phyloP scores from a whole-genome alignment of 2,888 invertebrate species.

The Leptothorax acervorum region DNA sequence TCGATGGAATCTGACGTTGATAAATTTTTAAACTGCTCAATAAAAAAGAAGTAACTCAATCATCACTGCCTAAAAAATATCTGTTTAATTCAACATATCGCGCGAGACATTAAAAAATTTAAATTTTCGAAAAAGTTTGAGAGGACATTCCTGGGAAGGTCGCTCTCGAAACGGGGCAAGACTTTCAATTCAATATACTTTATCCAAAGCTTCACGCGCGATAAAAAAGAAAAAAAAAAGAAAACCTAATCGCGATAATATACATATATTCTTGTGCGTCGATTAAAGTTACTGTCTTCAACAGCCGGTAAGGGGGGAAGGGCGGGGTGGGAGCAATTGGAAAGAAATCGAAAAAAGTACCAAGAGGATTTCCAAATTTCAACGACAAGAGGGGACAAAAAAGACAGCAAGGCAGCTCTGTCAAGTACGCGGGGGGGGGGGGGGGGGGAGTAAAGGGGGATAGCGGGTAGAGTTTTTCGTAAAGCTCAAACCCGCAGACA shows the following conservation, averaged over 20 bases:
- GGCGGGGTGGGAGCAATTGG: not conserved
- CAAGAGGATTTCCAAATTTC: slow-evolving; percentile 14
- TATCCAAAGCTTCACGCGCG: not conserved
- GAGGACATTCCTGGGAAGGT: not conserved
- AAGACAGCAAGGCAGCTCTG: slow-evolving; percentile 3
- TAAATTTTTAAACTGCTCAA: not conserved
- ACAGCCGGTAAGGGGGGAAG: not conserved
- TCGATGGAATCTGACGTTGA: slow-evolving; percentile 41
- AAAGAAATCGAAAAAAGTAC: slow-evolving; percentile 38
- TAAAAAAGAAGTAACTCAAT: not conserved
- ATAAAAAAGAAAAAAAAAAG: not conserved
- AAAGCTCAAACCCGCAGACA: slow-evolving; percentile 74
- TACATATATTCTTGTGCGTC: not conserved
- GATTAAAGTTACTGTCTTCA: slow-evolving; percentile 7
- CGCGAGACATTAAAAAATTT: not conserved
- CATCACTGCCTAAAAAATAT: slow-evolving; percentile 2
- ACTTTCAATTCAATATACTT: slow-evolving; percentile 34
- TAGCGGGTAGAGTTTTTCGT: slow-evolving; percentile 4
- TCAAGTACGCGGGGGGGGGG: not conserved
- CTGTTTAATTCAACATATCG: not conserved
- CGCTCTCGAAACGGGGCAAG: slow-evolving; percentile 21
- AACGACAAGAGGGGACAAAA: slow-evolving; percentile 17
- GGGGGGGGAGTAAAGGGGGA: too few relatives aligned
- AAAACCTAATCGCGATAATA: not conserved
- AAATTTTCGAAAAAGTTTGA: not conserved